These are phyloP conservation scores for Bilobella aurantiaca DNA, from an alignment of 1,140 invertebrate species.

Conservation along the genomic window DNA sequence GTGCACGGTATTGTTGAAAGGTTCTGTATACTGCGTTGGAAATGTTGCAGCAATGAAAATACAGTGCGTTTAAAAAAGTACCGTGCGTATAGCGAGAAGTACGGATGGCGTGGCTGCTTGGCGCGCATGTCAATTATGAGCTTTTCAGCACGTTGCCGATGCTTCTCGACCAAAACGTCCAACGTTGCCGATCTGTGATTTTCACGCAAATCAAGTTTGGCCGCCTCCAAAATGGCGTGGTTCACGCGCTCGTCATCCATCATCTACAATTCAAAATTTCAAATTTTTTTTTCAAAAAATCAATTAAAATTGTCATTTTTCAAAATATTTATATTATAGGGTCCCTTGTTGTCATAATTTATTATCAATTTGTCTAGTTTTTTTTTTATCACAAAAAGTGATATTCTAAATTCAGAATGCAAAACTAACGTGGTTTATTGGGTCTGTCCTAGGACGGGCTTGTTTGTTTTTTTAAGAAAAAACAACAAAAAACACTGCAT, in stretches of 20 bases:
- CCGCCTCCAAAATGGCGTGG: slow-evolving; percentile 54
- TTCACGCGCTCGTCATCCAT: slow-evolving; percentile 58
- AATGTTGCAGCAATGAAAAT: too few species aligned
- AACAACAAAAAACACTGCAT: too few species aligned
- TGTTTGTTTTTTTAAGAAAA: too few species aligned
- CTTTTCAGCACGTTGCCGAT: slow-evolving; percentile 51
- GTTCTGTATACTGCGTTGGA: too few species aligned
- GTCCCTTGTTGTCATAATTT: too few species aligned
- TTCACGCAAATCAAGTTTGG: slow-evolving; percentile 41
- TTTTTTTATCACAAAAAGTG: too few species aligned
- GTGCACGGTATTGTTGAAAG: too few species aligned
- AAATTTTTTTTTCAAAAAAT: not conserved
- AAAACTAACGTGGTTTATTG: too few species aligned
- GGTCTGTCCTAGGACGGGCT: too few species aligned
- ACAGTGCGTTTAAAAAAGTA: too few species aligned
- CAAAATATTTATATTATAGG: too few species aligned
- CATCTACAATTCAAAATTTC: slow-evolving; percentile 44
- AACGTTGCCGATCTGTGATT: slow-evolving; percentile 39
- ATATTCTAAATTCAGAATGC: not conserved
- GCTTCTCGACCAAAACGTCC: slow-evolving; percentile 46
- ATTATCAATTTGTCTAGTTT: too few species aligned
- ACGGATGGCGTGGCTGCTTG: slow-evolving; percentile 36
- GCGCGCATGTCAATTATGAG: slow-evolving; percentile 64
- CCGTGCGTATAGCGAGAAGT: slow-evolving; percentile 21
- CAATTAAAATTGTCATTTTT: not conserved